Evolutionary conservation across 2,797 vertebrate species (phyloP).

Genomic region (Rhinogobio ventralis): DNA sequence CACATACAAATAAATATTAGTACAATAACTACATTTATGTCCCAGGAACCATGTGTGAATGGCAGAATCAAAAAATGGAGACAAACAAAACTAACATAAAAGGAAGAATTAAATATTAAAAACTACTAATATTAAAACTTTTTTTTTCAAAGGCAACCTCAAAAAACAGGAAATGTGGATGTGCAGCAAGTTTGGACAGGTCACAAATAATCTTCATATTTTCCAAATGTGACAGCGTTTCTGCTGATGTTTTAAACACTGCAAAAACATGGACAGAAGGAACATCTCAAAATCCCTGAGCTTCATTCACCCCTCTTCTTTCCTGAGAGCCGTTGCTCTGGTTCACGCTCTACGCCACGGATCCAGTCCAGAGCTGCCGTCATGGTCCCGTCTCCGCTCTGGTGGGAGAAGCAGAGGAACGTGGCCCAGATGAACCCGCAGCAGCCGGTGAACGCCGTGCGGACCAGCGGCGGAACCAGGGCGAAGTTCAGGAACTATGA

Average conservation of each 20-base stretch:
- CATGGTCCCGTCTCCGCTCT: conserved; percentile 84
- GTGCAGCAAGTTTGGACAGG: not conserved
- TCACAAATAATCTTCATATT: not conserved
- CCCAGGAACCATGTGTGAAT: not conserved
- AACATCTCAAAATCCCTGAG: not conserved
- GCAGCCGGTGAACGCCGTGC: conserved; percentile 87
- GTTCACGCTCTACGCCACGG: conserved; percentile 32
- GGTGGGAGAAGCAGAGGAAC: conserved; percentile 90
- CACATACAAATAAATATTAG: not conserved
- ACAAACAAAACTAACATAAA: not conserved
- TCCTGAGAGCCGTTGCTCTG: conserved; percentile 30
- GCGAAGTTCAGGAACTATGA: conserved; percentile 88
- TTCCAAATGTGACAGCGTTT: not conserved
- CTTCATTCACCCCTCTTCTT: conserved; percentile 25
- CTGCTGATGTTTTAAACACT: not conserved
- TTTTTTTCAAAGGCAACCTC: not conserved
- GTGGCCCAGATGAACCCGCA: conserved; percentile 90
- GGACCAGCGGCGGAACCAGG: conserved; percentile 84
- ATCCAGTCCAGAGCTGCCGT: conserved; percentile 77
- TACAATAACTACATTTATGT: not conserved
- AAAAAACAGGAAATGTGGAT: not conserved
- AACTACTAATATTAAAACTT: not conserved
- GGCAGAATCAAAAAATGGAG: not conserved
- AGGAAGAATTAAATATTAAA: not conserved
- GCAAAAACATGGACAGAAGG: not conserved